Percentiles rank a stretch among this genome's conserved stretches.
These are phyloP conservation scores for Junco hyemalis DNA, from an alignment of 2,113 vertebrate genomes.

Conservation along the genomic window DNA sequence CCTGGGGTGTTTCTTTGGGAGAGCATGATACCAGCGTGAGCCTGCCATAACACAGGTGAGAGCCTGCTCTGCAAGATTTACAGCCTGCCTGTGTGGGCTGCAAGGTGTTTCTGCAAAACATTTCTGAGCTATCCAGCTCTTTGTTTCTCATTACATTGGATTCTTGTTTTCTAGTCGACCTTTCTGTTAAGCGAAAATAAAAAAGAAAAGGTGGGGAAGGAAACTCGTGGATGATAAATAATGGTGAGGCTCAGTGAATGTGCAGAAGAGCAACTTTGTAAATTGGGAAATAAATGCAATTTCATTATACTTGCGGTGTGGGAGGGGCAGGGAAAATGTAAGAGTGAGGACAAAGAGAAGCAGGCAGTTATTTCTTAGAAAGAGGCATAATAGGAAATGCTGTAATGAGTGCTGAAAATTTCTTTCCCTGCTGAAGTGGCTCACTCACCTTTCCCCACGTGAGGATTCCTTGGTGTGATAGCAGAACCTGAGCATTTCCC, in stretches of 20 bases:
- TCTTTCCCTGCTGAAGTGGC: background rate
- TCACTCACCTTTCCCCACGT: background rate
- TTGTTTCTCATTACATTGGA: background rate
- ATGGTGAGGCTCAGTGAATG: background rate
- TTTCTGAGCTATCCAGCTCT: background rate
- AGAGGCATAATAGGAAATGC: background rate
- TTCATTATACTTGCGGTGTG: background rate
- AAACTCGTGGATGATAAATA: background rate
- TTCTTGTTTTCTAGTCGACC: background rate
- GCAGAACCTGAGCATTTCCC: no score
- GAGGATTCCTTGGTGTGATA: background rate
- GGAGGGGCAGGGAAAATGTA: background rate
- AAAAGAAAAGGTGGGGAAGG: background rate
- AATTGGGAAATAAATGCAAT: background rate
- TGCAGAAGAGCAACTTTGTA: background rate
- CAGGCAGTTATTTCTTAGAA: background rate
- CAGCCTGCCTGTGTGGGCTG: background rate
- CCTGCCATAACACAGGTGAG: background rate
- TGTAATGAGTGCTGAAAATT: background rate
- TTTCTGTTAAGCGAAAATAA: background rate
- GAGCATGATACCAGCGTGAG: accelerated
- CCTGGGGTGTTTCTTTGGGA: background rate
- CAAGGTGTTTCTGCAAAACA: background rate
- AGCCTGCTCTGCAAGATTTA: background rate
- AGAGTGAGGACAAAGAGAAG: background rate